Evolutionary conservation across 2,797 vertebrate genomes (phyloP), one percentile per base, ranked within the genome.

Genomic region (Diplodus puntazzo): DNA sequence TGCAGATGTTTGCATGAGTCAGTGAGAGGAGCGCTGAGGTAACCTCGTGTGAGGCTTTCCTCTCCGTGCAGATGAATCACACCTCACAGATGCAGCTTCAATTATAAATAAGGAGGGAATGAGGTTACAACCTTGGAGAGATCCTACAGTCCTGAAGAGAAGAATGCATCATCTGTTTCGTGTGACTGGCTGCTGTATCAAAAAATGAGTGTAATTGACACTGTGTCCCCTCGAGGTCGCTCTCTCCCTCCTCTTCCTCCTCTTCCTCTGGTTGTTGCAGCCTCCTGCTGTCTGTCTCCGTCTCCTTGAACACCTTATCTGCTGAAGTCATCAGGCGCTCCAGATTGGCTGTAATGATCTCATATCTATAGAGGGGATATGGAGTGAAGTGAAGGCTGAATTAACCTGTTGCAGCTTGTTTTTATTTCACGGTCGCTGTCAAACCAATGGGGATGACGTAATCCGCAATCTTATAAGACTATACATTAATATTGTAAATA

Each of bases 141-240:
- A 21, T 52, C 5, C 11, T 3, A n/a, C 3, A 59, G 13, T 50
- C 34, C 43, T 50, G 21, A 3, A 59, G 12, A 66, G 4, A 45
- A 25, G 7, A 46, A 53, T 7, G 20, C 4, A n/a, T 53, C 20
- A 60, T 54, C 45, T 46, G 45, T 16, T 4, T 11, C 39, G 39
- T 39, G 2, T 11, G 39, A 39, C 2, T 39, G 39, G 39, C 39
- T 39, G 39, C 39, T 39, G 39, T 39, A 39, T 10, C 39, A 11
- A 59, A 39, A 13, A 77, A 43, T 13, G 3, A 17, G 61, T 92
- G 87, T 81, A 90, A 80, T 79, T 58, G 16, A 53, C 53, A 17
- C 3, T 4, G 1, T 67, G 49, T 61, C 88, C 93, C 12, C 85
- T 80, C 66, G 94, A 81, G 85, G 87, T 79, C 91, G 87, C 92